These are phyloP conservation scores for Antitype chi DNA, from an alignment of 2,888 invertebrate species.

Conservation along the genomic window DNA sequence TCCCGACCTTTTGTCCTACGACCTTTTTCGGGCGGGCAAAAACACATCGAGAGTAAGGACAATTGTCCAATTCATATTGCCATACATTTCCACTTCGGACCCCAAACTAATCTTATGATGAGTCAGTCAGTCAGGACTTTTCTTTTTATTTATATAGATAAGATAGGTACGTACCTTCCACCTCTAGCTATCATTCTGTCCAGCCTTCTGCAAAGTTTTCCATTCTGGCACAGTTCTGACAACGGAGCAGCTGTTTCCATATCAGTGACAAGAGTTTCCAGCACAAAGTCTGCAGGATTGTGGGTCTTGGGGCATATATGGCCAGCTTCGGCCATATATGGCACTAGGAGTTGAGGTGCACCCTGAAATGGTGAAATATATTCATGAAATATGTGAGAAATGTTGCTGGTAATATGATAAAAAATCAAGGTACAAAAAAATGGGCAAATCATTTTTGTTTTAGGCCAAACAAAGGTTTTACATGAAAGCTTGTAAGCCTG, in stretches of 20 bases:
- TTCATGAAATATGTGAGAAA: not conserved
- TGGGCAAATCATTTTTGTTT: not conserved
- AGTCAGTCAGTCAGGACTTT: too few species aligned
- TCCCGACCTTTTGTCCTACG: too few species aligned
- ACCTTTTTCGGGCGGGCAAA: too few species aligned
- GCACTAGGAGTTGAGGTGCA: constrained; percentile 92
- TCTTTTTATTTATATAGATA: too few species aligned
- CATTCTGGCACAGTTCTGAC: constrained; percentile 85
- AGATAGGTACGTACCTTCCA: too few species aligned
- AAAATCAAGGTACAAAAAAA: not conserved
- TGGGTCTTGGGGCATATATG: constrained; percentile 94
- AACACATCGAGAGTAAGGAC: too few species aligned
- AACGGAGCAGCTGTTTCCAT: constrained; percentile 79
- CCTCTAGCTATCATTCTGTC: constrained; percentile 81
- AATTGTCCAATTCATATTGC: too few species aligned
- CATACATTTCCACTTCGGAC: too few species aligned
- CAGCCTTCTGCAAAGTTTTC: constrained; percentile 81
- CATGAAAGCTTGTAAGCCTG: not conserved
- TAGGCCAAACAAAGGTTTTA: not conserved
- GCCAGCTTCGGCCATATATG: constrained; percentile 92
- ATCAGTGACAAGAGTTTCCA: constrained; percentile 82
- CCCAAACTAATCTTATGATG: too few species aligned
- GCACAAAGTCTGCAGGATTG: constrained; percentile 94
- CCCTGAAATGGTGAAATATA: constrained; percentile 89
- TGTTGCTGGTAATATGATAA: too few species aligned